Conservation (phyloP, 2,113 vertebrate species). For the Macaca fascicularis region T2T-MFA8v1.1 NC_088375.1:155390001-155390500, state of each 20-base stretch:
- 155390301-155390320: neutral
- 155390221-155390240: neutral
- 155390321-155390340: neutral
- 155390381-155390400: slow-evolving; percentile 68
- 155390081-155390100: slow-evolving; percentile 59
- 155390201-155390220: neutral
- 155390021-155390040: slow-evolving; percentile 65
- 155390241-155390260: neutral
- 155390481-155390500: slow-evolving; percentile 57
- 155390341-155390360: slow-evolving; percentile 50
- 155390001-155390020: slow-evolving; percentile 68
- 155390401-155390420: slow-evolving; percentile 70
- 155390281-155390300: slow-evolving; percentile 18
- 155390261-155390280: slow-evolving; percentile 34
- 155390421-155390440: slow-evolving; percentile 68
- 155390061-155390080: slow-evolving; percentile 29
- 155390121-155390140: slow-evolving; percentile 37
- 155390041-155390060: slow-evolving; percentile 42
- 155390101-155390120: slow-evolving; percentile 14
- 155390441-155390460: slow-evolving; percentile 67
- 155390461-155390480: slow-evolving; percentile 67
- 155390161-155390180: slow-evolving; percentile 2
- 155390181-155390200: neutral
- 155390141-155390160: neutral
- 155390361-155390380: slow-evolving; percentile 62